Percentiles rank a stretch among this genome's conserved stretches.
phyloP scores from a whole-genome alignment of 2,113 vertebrate genomes.

The Takifugu flavidus region DNA sequence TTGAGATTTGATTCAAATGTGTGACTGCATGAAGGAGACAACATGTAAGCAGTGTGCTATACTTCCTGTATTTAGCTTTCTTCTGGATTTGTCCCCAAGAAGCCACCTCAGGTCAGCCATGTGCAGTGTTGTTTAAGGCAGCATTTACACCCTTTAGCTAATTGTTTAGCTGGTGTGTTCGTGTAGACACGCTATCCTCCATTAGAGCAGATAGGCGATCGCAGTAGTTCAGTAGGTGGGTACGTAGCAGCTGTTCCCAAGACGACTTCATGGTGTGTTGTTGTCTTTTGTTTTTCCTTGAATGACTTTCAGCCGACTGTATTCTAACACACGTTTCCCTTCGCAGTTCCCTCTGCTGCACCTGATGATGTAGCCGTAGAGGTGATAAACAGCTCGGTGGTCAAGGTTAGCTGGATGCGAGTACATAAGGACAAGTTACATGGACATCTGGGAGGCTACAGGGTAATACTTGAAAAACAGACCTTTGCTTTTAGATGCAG shows the following conservation, averaged over 20 bases:
- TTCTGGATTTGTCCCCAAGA: conserved; percentile 73
- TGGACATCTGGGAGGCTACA: conserved; percentile 92
- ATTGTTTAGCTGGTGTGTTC: neutral
- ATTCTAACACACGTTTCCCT: conserved; percentile 43
- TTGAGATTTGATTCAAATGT: neutral
- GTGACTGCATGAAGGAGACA: neutral
- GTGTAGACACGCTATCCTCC: conserved; percentile 3
- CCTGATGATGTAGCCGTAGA: conserved; percentile 81
- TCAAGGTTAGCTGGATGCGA: conserved; percentile 84
- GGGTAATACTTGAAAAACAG: conserved; percentile 78
- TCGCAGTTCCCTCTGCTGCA: conserved; percentile 85
- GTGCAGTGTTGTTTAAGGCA: conserved; percentile 1
- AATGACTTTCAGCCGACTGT: conserved; percentile 8
- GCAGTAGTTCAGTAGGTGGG: neutral
- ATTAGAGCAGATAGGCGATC: neutral
- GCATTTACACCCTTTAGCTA: conserved; percentile 2
- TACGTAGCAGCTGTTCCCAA: too few species aligned
- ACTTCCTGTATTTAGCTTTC: conserved; percentile 68
- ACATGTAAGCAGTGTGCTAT: conserved; percentile 12
- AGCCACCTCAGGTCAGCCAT: conserved; percentile 65
- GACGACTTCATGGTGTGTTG: too few species aligned
- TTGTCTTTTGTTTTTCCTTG: neutral
- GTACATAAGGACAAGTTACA: conserved; percentile 89
- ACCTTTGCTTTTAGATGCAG: conserved; percentile 56
- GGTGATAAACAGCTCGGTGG: conserved; percentile 83